Evolutionary conservation across 1,140 invertebrate genomes (phyloP).

Genomic region (Drosophila chauvacae): DNA sequence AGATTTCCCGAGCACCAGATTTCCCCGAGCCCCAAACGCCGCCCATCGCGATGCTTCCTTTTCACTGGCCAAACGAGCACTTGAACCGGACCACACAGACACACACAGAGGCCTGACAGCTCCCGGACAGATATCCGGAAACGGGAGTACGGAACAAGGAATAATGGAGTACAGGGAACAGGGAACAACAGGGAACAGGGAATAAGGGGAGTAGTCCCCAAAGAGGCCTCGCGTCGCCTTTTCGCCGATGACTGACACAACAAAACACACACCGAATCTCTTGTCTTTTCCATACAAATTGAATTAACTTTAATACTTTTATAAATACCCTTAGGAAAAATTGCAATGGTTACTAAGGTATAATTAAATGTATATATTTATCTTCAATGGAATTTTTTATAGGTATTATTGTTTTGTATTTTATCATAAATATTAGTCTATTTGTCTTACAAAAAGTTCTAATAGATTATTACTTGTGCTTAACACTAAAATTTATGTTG

Average conservation of each 20-base stretch:
- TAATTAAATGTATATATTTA: background rate
- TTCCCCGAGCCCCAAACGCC: slow-evolving; percentile 14
- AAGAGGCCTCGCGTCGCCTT: slow-evolving; percentile 42
- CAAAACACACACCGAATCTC: slow-evolving; percentile 33
- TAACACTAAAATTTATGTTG: no score
- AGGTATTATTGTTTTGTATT: background rate
- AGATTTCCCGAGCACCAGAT: slow-evolving; percentile 20
- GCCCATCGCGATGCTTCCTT: slow-evolving; percentile 62
- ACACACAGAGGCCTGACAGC: slow-evolving; percentile 43
- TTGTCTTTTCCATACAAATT: slow-evolving; percentile 54
- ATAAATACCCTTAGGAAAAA: slow-evolving; percentile 11
- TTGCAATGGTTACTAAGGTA: background rate
- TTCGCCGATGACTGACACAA: slow-evolving; percentile 52
- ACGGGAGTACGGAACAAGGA: slow-evolving; percentile 4
- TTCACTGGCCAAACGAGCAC: slow-evolving; percentile 44
- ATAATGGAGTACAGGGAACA: slow-evolving; percentile 12
- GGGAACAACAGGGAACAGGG: no score
- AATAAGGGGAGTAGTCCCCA: slow-evolving; percentile 37
- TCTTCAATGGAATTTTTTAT: background rate
- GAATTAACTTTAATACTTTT: slow-evolving; percentile 51
- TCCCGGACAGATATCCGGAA: slow-evolving; percentile 60
- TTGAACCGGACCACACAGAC: slow-evolving; percentile 68
- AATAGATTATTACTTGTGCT: no score
- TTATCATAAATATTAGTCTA: background rate
- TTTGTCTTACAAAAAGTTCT: background rate